Evolutionary conservation across 2,113 vertebrate species (phyloP), one percentile per base, ranked within the genome.

Genomic region (Morone chrysops): DNA sequence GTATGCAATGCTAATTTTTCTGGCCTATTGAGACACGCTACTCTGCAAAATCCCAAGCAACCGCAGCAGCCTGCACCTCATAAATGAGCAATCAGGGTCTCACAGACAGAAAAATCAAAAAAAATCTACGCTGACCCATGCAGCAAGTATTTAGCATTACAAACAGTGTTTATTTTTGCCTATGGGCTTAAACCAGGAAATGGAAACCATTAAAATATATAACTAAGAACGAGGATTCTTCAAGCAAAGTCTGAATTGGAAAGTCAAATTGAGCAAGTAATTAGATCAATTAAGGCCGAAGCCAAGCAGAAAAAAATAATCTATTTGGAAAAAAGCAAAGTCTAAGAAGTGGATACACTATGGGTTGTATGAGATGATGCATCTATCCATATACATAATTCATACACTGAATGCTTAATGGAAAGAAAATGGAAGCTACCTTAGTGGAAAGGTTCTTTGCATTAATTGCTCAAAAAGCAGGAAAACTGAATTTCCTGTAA

Each of bases 221-320:
- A 80, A 70, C 56, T n/a, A 51, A 54, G 22, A 70, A 13, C 1
- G 20, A 25, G 78, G 80, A 77, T 73, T 82, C 70, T 90, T 85
- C 51, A 73, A 78, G 66, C 63, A 71, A 87, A 43, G 50, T 71
- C 82, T 70, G 43, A 41, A 67, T 61, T 51, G 75, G 78, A 65
- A 85, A 70, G 69, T 87, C 70, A 84, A 91, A 92, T 83, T 84
- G 80, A 88, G 75, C 71, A 10, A 72, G 54, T 88, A 86, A 92
- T 93, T 78, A 63, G 41, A 88, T 92, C 66, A 76, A 81, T 90
- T 84, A 85, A 62, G 53, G 59, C 25, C 17, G 73, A 47, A 65
- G 60, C 38, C 63, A 18, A 45, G 81, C 73, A 76, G 63, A 47
- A 75, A 51, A 11, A 20, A 75, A 20, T 65, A 22, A 16, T 8